Conservation (phyloP, 2,888 invertebrate species). For the Calliphora vomitoria region DNA sequence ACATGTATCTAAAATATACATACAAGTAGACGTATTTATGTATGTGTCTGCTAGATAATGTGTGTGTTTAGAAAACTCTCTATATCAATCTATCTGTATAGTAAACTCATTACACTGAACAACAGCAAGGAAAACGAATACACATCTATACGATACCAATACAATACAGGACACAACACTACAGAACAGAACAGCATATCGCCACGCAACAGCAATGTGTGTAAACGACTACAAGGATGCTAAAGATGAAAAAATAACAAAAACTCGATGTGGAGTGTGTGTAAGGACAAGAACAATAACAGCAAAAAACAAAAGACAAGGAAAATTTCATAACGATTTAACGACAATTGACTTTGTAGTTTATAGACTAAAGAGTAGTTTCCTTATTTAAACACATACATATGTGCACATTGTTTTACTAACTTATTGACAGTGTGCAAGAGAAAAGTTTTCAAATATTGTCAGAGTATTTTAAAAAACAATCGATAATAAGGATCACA, state of each 20-base stretch:
- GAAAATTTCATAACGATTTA: slow-evolving; percentile 65
- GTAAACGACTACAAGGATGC: slow-evolving; percentile 32
- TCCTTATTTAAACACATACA: background rate
- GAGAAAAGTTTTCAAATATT: no score
- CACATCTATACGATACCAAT: background rate
- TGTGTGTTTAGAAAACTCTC: background rate
- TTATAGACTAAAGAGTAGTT: slow-evolving; percentile 49
- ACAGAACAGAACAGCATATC: background rate
- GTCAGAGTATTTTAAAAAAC: no score
- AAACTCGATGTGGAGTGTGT: background rate
- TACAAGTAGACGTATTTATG: background rate
- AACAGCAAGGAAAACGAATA: slow-evolving; percentile 4
- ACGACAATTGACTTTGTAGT: slow-evolving; percentile 67
- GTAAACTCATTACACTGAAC: slow-evolving; percentile 43
- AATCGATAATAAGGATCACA: no score
- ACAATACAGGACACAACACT: background rate
- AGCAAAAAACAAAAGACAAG: slow-evolving; percentile 54
- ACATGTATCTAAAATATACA: slow-evolving; percentile 19
- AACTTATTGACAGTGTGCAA: no score
- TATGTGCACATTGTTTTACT: no score
- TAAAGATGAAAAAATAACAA: slow-evolving; percentile 39
- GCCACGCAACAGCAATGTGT: slow-evolving; percentile 5
- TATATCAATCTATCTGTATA: slow-evolving; percentile 13
- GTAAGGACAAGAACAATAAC: background rate
- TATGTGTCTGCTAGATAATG: background rate